phyloP scores from a whole-genome alignment of 2,888 invertebrate species.

The Caenorhabditis doughertyi region DNA sequence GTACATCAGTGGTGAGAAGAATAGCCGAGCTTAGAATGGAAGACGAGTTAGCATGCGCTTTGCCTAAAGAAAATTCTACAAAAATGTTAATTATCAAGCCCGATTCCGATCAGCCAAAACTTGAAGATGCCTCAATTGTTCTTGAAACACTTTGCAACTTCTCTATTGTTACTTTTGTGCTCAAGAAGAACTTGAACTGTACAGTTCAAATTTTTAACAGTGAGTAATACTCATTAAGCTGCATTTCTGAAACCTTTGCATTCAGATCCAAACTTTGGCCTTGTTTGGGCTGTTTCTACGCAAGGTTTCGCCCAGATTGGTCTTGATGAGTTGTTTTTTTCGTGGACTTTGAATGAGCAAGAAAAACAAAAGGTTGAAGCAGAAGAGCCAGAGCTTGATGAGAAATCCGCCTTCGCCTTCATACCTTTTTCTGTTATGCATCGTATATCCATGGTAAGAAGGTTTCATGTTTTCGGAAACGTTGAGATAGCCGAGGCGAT shows the following conservation, averaged over 20 bases:
- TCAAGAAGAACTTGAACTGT: slow-evolving; percentile 67
- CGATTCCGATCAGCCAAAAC: slow-evolving; percentile 36
- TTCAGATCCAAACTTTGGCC: slow-evolving; percentile 46
- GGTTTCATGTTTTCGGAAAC: no score
- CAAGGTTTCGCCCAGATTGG: slow-evolving; percentile 71
- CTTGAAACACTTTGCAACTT: slow-evolving; percentile 51
- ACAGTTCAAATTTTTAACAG: slow-evolving; percentile 60
- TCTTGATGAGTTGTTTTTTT: slow-evolving; percentile 69
- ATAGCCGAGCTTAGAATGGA: slow-evolving; percentile 71
- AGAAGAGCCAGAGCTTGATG: slow-evolving; percentile 40
- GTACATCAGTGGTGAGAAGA: slow-evolving; percentile 67
- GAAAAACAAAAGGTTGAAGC: slow-evolving; percentile 47
- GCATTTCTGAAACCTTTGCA: neutral
- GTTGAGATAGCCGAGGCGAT: no score
- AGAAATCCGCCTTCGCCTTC: neutral
- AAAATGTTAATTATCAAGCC: slow-evolving; percentile 31
- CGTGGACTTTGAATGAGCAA: slow-evolving; percentile 55
- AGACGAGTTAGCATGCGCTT: slow-evolving; percentile 64
- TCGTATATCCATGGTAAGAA: slow-evolving; percentile 62
- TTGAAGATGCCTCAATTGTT: slow-evolving; percentile 25
- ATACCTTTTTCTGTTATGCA: slow-evolving; percentile 60
- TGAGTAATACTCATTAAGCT: neutral
- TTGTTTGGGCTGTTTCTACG: slow-evolving; percentile 56
- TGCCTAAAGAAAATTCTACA: slow-evolving; percentile 50
- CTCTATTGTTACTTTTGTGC: slow-evolving; percentile 44